Evolutionary conservation across 1,140 invertebrate species (phyloP).

Genomic region (Polypedilum vanderplanki): DNA sequence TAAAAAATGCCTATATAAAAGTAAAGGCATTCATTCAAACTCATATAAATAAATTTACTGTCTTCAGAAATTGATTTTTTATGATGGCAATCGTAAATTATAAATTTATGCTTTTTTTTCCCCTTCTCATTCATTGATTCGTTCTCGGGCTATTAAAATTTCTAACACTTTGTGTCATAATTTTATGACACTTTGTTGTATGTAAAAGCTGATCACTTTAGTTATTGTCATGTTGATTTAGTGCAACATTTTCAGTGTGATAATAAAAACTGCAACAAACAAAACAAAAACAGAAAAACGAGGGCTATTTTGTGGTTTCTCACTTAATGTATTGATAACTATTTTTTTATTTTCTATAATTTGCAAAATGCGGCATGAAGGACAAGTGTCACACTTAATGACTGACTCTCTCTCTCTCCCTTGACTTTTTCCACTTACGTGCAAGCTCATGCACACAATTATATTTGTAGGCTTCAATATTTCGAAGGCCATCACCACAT

Average conservation of each 20-base stretch:
- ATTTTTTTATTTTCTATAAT: too few relatives aligned
- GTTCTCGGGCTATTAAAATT: neutral
- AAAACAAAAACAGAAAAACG: neutral
- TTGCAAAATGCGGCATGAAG: neutral
- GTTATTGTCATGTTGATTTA: conserved; percentile 10
- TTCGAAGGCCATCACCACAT: neutral
- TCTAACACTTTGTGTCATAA: neutral
- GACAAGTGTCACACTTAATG: conserved; percentile 17
- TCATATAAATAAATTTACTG: neutral
- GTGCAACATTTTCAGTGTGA: neutral
- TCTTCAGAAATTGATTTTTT: neutral
- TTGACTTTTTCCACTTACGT: neutral
- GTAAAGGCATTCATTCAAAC: too few relatives aligned
- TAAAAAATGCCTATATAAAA: too few relatives aligned
- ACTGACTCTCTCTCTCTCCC: neutral
- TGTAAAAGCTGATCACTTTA: neutral
- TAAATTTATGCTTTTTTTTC: neutral
- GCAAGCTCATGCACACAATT: too few relatives aligned
- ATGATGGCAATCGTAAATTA: neutral
- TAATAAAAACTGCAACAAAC: neutral
- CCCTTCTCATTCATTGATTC: neutral
- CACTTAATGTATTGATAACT: neutral
- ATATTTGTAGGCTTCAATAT: too few relatives aligned
- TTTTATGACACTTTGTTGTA: neutral
- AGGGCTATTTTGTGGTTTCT: conserved; percentile 4